phyloP scores from a whole-genome alignment of 2,113 vertebrate genomes.

The Glareola pratincola region DNA sequence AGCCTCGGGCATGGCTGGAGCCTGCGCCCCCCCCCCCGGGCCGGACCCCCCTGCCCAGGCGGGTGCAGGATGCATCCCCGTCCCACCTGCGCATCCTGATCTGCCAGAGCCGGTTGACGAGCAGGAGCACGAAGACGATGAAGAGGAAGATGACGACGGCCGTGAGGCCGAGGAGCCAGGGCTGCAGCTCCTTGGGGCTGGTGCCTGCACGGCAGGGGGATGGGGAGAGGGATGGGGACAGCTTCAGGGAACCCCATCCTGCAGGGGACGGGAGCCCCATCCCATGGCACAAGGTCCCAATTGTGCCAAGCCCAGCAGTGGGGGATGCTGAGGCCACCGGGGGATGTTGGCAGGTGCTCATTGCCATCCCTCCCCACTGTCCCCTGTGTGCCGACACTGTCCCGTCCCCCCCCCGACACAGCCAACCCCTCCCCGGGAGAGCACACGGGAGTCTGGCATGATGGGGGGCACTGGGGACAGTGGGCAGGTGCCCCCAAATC shows the following conservation, averaged over 20 bases:
- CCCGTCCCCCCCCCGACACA: accelerated
- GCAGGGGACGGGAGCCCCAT: background rate
- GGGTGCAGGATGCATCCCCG: background rate
- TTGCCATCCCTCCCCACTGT: background rate
- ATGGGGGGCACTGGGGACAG: background rate
- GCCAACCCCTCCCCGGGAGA: accelerated
- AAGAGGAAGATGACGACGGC: slow-evolving; percentile 84
- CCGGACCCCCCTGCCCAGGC: accelerated
- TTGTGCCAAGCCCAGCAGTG: accelerated
- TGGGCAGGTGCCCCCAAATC: background rate
- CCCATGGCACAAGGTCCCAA: background rate
- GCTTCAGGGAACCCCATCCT: background rate
- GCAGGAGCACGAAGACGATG: slow-evolving; percentile 77
- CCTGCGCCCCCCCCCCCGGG: accelerated
- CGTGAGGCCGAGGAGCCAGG: slow-evolving; percentile 80
- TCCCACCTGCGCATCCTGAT: slow-evolving; percentile 50
- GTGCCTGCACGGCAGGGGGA: background rate
- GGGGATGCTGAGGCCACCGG: background rate
- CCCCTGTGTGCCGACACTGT: background rate
- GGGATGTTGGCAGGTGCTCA: background rate
- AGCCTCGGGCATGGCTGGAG: accelerated
- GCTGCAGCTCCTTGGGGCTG: slow-evolving; percentile 55
- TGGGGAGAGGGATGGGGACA: background rate
- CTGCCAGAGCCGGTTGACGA: slow-evolving; percentile 74
- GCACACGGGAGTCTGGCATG: accelerated